phyloP scores from a whole-genome alignment of 2,888 invertebrate genomes.

The Drosophila quinaria region DNA sequence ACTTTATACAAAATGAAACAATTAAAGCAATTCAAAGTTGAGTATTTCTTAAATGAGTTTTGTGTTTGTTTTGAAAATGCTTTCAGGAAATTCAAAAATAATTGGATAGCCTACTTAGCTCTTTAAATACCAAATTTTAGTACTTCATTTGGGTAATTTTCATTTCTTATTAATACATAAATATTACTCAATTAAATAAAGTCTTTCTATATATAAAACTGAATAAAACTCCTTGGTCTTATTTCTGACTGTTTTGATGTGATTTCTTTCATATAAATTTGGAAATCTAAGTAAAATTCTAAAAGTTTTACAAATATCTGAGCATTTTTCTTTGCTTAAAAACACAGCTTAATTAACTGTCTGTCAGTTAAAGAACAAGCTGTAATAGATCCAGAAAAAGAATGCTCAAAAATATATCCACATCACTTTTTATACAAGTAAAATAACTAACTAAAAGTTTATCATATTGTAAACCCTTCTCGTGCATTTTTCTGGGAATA shows the following conservation, averaged over 20 bases:
- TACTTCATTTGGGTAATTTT: neutral
- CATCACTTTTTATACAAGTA: neutral
- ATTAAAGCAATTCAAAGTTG: conserved; percentile 15
- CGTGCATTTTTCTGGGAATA: neutral
- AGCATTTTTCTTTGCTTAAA: too few relatives aligned
- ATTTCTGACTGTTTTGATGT: too few relatives aligned
- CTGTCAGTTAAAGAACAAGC: neutral
- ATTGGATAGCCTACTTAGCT: neutral
- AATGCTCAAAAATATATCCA: neutral
- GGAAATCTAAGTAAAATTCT: too few relatives aligned
- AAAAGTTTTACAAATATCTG: too few relatives aligned
- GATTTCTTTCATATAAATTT: too few relatives aligned
- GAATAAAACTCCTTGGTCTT: too few relatives aligned
- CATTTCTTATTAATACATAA: too few relatives aligned
- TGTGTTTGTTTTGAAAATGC: conserved; percentile 1
- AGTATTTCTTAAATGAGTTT: neutral
- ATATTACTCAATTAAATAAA: too few relatives aligned
- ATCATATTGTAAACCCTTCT: neutral
- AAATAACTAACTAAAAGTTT: neutral
- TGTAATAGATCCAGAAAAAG: neutral
- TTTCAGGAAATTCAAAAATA: neutral
- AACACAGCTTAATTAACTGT: too few relatives aligned
- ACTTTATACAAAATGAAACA: neutral
- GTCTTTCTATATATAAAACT: too few relatives aligned
- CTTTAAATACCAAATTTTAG: neutral